These are phyloP conservation scores for Ptilorrhoa leucosticta DNA, from an alignment of 2,113 vertebrate species.

Conservation along the genomic window DNA sequence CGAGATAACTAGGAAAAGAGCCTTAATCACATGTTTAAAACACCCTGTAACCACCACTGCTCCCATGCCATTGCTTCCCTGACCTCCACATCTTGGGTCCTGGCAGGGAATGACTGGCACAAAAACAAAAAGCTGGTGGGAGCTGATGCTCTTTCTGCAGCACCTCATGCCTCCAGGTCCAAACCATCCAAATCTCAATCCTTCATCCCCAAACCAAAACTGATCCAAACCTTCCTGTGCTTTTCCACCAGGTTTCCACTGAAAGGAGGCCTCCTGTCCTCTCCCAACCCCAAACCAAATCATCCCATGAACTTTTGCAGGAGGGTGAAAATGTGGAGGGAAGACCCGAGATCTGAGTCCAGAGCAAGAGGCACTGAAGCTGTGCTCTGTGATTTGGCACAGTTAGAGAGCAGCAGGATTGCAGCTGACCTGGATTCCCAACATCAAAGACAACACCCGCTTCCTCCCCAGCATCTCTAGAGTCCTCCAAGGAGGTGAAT, in stretches of 20 bases:
- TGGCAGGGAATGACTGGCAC: not conserved
- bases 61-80: not conserved
- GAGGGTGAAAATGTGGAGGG: not conserved
- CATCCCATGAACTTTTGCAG: not conserved
- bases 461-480: not conserved
- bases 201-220: not conserved
- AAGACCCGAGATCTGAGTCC: not conserved
- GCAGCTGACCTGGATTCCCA: slow-evolving; percentile 8
- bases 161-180: not conserved
- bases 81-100: not conserved
- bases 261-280: not conserved
- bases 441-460: not conserved
- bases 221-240: no score
- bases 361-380: not conserved
- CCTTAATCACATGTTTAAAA: not conserved
- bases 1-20: not conserved
- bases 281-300: not conserved
- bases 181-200: not conserved
- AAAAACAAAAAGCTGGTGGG: not conserved
- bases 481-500: not conserved
- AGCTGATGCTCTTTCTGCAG: not conserved
- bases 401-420: not conserved
- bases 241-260: not conserved
- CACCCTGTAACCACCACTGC: not conserved
- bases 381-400: rapidly evolving